phyloP scores from a whole-genome alignment of 2,113 vertebrate genomes.

The Choloepus hoffmanni region DNA sequence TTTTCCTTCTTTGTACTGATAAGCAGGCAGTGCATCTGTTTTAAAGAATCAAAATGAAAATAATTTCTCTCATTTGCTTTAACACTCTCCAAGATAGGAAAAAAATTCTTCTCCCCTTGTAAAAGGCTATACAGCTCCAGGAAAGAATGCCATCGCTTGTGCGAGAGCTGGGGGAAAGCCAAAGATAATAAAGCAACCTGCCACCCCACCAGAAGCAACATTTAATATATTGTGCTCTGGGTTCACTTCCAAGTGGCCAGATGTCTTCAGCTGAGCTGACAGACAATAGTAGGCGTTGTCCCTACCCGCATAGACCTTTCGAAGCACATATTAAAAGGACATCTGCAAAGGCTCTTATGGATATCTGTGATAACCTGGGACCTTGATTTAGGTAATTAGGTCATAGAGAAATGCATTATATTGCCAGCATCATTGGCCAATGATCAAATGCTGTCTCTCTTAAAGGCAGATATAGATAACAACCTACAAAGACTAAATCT shows the following conservation, averaged over 20 bases:
- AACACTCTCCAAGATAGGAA: constrained; percentile 66
- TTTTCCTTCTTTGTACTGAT: constrained; percentile 62
- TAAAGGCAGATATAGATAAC: background rate
- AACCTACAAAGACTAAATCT: background rate
- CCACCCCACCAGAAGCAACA: background rate
- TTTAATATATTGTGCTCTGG: background rate
- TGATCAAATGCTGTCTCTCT: background rate
- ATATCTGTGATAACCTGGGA: background rate
- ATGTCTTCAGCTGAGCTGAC: background rate
- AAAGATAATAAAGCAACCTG: constrained; percentile 66
- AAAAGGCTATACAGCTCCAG: constrained; percentile 52
- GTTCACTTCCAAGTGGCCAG: background rate
- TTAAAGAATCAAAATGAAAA: constrained; percentile 74
- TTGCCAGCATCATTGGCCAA: background rate
- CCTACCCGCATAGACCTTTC: background rate
- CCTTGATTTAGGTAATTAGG: background rate
- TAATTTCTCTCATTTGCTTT: constrained; percentile 66
- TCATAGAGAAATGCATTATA: background rate
- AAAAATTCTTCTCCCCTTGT: constrained; percentile 31
- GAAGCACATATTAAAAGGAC: background rate
- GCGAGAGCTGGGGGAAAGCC: background rate
- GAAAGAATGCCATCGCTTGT: constrained; percentile 43
- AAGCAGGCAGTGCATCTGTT: constrained; percentile 62
- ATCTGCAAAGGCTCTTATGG: background rate
- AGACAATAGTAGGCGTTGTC: background rate